These are phyloP conservation scores for Octodon degus DNA, from an alignment of 2,113 vertebrate genomes.

Conservation along the genomic window DNA sequence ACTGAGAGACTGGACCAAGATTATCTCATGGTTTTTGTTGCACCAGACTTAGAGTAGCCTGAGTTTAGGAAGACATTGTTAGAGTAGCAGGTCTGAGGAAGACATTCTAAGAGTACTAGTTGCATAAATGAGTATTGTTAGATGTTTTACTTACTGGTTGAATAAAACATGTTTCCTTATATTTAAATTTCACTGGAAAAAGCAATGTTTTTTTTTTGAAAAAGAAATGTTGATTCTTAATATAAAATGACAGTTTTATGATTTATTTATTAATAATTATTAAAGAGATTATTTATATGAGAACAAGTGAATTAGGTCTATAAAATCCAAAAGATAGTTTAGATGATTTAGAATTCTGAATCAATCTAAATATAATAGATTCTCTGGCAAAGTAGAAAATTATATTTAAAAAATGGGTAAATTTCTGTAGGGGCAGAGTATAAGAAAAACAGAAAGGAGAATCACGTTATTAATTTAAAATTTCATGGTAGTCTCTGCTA, in stretches of 20 bases:
- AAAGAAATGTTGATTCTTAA: neutral
- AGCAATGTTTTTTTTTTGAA: no score
- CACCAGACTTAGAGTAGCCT: neutral
- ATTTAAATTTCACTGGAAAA: constrained; percentile 9
- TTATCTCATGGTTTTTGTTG: neutral
- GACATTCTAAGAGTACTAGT: neutral
- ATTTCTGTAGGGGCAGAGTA: neutral
- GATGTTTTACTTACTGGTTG: neutral
- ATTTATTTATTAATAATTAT: neutral
- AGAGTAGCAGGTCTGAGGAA: neutral
- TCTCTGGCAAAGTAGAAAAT: neutral
- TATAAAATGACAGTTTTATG: neutral
- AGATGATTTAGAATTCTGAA: neutral
- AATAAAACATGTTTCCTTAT: neutral
- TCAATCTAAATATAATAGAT: constrained; percentile 17
- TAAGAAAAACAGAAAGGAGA: neutral
- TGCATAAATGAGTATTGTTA: neutral
- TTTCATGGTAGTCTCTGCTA: neutral
- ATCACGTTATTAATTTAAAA: constrained; percentile 12
- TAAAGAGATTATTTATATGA: neutral
- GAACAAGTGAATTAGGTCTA: neutral
- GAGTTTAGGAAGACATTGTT: neutral
- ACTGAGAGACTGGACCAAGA: neutral
- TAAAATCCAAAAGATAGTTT: constrained; percentile 10
- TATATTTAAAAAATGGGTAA: neutral